Evolutionary conservation across 2,888 invertebrate genomes (phyloP).

Genomic region (Saturnia japonica): DNA sequence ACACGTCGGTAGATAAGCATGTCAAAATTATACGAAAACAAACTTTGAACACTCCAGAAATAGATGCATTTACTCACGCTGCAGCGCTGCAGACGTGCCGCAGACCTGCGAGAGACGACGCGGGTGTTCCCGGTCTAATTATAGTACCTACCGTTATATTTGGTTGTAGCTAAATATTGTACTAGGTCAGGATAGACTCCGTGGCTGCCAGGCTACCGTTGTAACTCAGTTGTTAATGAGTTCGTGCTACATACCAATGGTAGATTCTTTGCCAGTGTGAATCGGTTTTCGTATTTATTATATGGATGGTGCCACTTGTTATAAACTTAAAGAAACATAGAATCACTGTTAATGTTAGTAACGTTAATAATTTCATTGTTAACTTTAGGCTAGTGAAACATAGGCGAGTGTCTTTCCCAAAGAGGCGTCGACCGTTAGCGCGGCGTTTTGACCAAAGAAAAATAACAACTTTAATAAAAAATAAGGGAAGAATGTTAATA

Average conservation of each 20-base stretch:
- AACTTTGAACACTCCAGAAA: constrained; percentile 19
- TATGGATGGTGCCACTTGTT: background rate
- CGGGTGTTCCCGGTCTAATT: constrained; percentile 65
- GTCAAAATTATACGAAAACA: constrained; percentile 33
- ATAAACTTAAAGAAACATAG: too few species aligned
- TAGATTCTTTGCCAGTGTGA: background rate
- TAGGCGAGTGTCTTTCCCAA: too few species aligned
- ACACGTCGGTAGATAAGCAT: constrained; percentile 1
- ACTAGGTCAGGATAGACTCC: constrained; percentile 47
- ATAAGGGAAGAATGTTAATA: too few species aligned
- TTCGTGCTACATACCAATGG: too few species aligned
- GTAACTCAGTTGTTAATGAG: background rate
- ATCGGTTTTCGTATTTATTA: background rate
- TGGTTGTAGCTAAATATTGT: constrained; percentile 40
- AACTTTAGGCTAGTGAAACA: too few species aligned
- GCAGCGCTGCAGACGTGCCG: constrained; percentile 36
- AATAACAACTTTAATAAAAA: too few species aligned
- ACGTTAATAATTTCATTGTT: too few species aligned
- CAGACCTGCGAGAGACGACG: constrained; percentile 33
- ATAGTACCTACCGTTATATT: constrained; percentile 46
- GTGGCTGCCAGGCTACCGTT: background rate
- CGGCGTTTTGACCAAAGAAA: too few species aligned
- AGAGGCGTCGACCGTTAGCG: too few species aligned
- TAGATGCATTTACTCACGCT: constrained; percentile 32
- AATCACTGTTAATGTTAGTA: too few species aligned